Percentiles rank a stretch among this genome's conserved stretches.
Conservation (phyloP, 2,113 vertebrate genomes). For the Anhinga anhinga region DNA sequence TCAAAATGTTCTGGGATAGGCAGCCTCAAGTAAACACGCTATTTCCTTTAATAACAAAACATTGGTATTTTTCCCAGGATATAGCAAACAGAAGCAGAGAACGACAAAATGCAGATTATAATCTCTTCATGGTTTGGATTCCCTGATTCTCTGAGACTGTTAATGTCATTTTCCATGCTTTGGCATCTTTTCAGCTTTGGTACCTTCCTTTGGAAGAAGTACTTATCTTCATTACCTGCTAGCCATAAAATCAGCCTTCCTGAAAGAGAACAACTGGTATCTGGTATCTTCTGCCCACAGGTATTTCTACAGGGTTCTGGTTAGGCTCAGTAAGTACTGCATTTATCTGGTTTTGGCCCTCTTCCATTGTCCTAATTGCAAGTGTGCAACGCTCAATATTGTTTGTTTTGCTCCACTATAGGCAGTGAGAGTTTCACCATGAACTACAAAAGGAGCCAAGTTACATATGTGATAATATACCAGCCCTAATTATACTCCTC, state of each 20-base stretch:
- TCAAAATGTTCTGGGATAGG: background rate
- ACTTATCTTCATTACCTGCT: background rate
- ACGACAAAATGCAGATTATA: slow-evolving; percentile 16
- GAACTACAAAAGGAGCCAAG: background rate
- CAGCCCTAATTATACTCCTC: background rate
- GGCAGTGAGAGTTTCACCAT: background rate
- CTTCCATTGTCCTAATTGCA: background rate
- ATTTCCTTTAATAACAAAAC: slow-evolving; percentile 29
- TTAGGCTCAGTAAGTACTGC: background rate
- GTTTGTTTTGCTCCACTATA: background rate
- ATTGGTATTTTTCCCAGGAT: background rate
- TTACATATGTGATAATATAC: background rate
- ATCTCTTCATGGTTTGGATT: background rate
- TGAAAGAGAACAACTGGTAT: background rate
- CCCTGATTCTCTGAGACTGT: background rate
- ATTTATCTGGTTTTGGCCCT: background rate
- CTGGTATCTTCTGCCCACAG: background rate
- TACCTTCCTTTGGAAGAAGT: background rate
- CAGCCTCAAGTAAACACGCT: background rate
- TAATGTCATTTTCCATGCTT: background rate
- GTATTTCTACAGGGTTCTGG: background rate
- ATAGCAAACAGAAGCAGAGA: slow-evolving; percentile 12
- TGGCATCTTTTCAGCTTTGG: background rate
- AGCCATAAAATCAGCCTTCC: background rate
- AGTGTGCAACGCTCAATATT: background rate